A percentile compares a stretch with the other conserved stretches of the same genome.
Evolutionary conservation across 2,113 vertebrate species (phyloP).

Genomic region (Clinocottus analis): DNA sequence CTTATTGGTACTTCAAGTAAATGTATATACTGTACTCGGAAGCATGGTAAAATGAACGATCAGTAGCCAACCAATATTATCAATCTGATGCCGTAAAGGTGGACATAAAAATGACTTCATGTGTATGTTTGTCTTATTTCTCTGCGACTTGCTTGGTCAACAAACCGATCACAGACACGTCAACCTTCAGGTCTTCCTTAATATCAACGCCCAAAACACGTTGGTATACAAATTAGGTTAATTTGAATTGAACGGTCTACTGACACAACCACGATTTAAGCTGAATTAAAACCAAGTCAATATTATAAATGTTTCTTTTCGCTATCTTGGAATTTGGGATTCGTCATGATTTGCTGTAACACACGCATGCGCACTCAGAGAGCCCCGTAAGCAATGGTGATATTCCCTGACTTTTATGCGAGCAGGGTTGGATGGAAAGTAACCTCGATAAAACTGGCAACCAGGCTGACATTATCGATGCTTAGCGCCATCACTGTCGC

Average conservation of each 20-base stretch:
- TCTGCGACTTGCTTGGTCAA: not conserved
- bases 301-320: constrained; percentile 3
- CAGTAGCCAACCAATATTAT: not conserved
- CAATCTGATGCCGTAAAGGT: constrained; percentile 14
- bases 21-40: not conserved
- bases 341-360: constrained; percentile 40
- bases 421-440: constrained; percentile 67
- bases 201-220: not conserved
- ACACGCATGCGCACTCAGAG: constrained; percentile 69
- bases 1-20: too few relatives aligned
- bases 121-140: not conserved
- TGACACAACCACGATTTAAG: fast-evolving
- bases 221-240: not conserved
- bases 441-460: constrained; percentile 61
- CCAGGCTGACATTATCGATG: constrained; percentile 12
- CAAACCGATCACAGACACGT: constrained; percentile 64
- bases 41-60: not conserved
- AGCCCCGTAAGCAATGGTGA: constrained; percentile 69
- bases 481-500: not conserved
- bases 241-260: too few relatives aligned
- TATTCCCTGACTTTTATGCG: constrained; percentile 73
- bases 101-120: not conserved
- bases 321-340: constrained; percentile 57
- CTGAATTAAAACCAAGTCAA: not conserved
- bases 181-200: constrained; percentile 45